Base-by-base conservation (phyloP, 1,140 invertebrate species). In the Brachionus rotundiformis region DNA sequence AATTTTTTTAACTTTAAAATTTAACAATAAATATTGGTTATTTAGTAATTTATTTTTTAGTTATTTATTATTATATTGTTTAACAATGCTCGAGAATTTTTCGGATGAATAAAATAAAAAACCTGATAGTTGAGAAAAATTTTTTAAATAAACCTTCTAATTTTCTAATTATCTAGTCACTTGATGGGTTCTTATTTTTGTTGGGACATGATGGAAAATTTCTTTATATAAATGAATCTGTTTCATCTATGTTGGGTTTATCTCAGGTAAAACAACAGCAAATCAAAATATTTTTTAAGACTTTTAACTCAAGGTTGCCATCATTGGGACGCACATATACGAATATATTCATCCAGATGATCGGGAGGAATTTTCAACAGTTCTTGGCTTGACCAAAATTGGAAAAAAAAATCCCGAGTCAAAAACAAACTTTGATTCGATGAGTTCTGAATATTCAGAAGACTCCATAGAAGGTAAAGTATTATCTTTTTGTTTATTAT, bases 341-440 rank as follows among this genome's bases (percentile, higher is more conserved):
- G 54, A 80, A 36, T 80, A 80, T 54, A 39, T 80, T 27, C 77
- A 80, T 44, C 29, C 33, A 11, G 77, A 80, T 39, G 77, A 80
- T 63, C 23, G 29, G 1, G 16, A 33, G 6, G 75, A 77, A 54
- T 77, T 77, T 33, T 73, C 19, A 19, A 73, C 3, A 27, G n/a
- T 29, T 0, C 36, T 73, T 25, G 39, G 68, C 23, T 7, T 73
- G 13, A 71, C 10, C 3, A 71, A 71, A 63, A 13, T 29, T 31
- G 10, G 7, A 1, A 68, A 36, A 10, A 27, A 19, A 4, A 36
- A 16, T n/a, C 11, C 6, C 16, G 1, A 68, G 6, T 23, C 4
- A 27, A 33, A 19, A 39, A 7, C 6, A 73, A 7, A 47, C 44
- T 7, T 41, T 71, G 29, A 71, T 39, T 71, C 65, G 10, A 4